Base-by-base conservation (phyloP, 2,797 vertebrate genomes). In the Lithobates pipiens region DNA sequence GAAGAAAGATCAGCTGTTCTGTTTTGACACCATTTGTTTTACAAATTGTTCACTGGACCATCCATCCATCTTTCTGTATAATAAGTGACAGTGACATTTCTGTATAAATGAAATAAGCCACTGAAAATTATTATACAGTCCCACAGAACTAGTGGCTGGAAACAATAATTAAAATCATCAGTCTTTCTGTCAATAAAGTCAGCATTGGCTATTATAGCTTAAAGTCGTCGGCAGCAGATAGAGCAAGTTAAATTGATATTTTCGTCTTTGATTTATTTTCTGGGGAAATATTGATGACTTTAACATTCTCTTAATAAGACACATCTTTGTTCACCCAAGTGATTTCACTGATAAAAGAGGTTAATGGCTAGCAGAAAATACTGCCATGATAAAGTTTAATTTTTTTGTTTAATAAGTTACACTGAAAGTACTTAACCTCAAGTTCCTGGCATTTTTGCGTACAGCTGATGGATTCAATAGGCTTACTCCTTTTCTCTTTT, bases 121-220 rank as follows among this genome's bases (percentile, higher is more conserved):
- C 76, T 44, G 81, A 87, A 87, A 87, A 87, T 87, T 87, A 87
- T 84, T 83, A 87, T 87, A 83, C 86, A 75, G 71, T 84, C 76
- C 81, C 81, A 83, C 63, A 84, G 81, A 87, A 80, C 76, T 87
- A 70, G 81, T 80, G 76, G 81, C 86, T 87, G 81, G 81, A 84
- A 87, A 87, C 81, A 83, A 87, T 87, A 87, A 87, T 87, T 87
- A 87, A 87, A 87, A 87, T 83, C 86, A 87, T 87, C 86, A 87
- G 76, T 87, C 86, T 84, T 87, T 87, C 86, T 87, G 86, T 87
- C 86, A 87, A 87, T 87, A 87, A 87, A 87, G 86, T 77, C 81
- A 70, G 76, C 86, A 83, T 76, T 84, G 77, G 81, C 86, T 76
- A 78, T 78, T 83, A 79, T 46, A 79, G 80, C 85, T 78, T 86